Evolutionary conservation across 2,888 invertebrate genomes (phyloP), one percentile per base, ranked within the genome.

Genomic region (Conomelus anceps): DNA sequence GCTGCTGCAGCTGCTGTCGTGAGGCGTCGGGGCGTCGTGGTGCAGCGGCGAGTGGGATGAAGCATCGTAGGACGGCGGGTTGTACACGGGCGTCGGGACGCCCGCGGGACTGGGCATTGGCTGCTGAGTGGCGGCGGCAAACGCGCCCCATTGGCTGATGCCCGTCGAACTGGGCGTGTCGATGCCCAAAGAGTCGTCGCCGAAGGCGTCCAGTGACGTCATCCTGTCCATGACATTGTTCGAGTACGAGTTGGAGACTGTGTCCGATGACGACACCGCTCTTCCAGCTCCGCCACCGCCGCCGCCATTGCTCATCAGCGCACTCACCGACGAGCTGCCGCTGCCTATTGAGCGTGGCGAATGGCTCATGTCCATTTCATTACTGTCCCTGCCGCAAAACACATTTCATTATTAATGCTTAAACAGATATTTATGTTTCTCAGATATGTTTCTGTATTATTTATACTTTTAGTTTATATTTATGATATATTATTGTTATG

Each of bases 41-140:
- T 29, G 95, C 95, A 85, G 94, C 93, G 92, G 26, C 26, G 11
- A 96, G 94, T 89, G 96, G 96, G 92, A 95, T 95, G 93, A 96
- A 96, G 90, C 95, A 94, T 93, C 95, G 95, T 91, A 95, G 92
- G 93, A 94, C 84, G 22, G 23, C 20, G n/a, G 87, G 29, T 85
- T 87, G 22, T 90, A 90, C 4, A 85, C 87, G 22, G 88, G 84
- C 22, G 87, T 87, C 20, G 87, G n/a, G n/a, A n/a, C n/a, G n/a
- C n/a, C n/a, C n/a, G n/a, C n/a, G n/a, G n/a, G n/a, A n/a, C 29
- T 87, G 6, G 89, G 94, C 86, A 93, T 93, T 24, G 92, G 92
- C 92, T 92, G 93, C 92, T 92, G 92, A n/a, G 92, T 92, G 84
- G 93, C 93, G 22, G 88, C n/a, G 1, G 63, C 63, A 7, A 63